Conservation (phyloP, 2,888 invertebrate species). For the Nemotelus nigrinus region DNA sequence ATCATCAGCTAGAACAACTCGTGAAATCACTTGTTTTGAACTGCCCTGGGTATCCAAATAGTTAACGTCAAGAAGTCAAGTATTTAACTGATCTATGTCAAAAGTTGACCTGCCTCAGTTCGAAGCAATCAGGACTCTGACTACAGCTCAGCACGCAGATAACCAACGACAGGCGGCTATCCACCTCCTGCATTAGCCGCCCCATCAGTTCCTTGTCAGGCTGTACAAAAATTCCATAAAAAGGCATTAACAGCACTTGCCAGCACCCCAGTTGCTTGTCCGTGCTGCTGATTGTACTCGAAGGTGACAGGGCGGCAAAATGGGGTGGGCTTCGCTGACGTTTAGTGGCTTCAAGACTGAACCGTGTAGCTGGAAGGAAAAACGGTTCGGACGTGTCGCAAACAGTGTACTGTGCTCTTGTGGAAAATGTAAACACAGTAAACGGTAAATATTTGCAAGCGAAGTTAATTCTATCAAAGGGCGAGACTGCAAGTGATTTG, state of each 20-base stretch:
- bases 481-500: slow-evolving; percentile 40
- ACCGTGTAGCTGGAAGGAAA: neutral
- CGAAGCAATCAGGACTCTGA: too few relatives aligned
- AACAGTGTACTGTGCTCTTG: neutral
- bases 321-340: neutral
- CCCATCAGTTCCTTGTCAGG: neutral
- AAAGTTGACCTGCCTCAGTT: too few relatives aligned
- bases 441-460: slow-evolving; percentile 36
- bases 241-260: slow-evolving; percentile 10
- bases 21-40: too few relatives aligned
- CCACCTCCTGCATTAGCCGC: too few relatives aligned
- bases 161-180: too few relatives aligned
- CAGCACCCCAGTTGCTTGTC: slow-evolving; percentile 18
- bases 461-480: slow-evolving; percentile 41
- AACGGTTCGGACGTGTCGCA: neutral
- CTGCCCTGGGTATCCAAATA: too few relatives aligned
- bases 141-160: too few relatives aligned
- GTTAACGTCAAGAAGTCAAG: too few relatives aligned
- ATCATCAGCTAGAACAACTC: too few relatives aligned
- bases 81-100: too few relatives aligned
- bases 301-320: neutral
- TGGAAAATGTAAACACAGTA: slow-evolving; percentile 32
- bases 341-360: neutral
- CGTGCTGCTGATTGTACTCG: slow-evolving; percentile 6
- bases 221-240: slow-evolving; percentile 4